These are phyloP conservation scores for Calcarius lapponicus DNA, from an alignment of 2,797 vertebrate species.

Conservation along the genomic window DNA sequence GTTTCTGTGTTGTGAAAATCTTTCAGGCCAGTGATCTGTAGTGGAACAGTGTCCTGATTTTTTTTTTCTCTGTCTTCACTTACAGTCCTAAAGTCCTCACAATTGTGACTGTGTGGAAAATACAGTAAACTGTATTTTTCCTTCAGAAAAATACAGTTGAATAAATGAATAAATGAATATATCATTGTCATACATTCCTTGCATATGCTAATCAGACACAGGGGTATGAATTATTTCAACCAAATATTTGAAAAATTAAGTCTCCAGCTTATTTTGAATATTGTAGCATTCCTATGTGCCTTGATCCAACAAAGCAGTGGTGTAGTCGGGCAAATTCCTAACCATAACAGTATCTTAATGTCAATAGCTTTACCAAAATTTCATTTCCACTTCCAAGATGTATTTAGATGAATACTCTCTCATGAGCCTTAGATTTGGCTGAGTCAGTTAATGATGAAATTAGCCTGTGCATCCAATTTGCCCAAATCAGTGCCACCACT, in stretches of 20 bases:
- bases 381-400: background rate
- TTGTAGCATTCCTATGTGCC: background rate
- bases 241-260: background rate
- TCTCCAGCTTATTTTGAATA: background rate
- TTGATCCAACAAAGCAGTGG: background rate
- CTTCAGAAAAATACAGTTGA: background rate
- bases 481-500: background rate
- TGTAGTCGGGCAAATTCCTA: background rate
- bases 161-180: background rate
- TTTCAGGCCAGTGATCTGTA: background rate
- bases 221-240: background rate
- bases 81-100: background rate
- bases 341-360: background rate
- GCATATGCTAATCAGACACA: background rate
- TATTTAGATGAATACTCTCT: background rate
- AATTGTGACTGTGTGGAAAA: background rate
- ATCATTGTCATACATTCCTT: background rate
- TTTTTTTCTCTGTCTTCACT: background rate
- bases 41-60: background rate
- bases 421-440: background rate
- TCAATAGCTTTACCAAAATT: constrained; percentile 4
- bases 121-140: background rate
- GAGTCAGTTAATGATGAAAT: constrained; percentile 30
- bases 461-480: constrained; percentile 11
- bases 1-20: background rate